Conservation (phyloP, 2,888 invertebrate species). For the Calameuta filiformis region DNA sequence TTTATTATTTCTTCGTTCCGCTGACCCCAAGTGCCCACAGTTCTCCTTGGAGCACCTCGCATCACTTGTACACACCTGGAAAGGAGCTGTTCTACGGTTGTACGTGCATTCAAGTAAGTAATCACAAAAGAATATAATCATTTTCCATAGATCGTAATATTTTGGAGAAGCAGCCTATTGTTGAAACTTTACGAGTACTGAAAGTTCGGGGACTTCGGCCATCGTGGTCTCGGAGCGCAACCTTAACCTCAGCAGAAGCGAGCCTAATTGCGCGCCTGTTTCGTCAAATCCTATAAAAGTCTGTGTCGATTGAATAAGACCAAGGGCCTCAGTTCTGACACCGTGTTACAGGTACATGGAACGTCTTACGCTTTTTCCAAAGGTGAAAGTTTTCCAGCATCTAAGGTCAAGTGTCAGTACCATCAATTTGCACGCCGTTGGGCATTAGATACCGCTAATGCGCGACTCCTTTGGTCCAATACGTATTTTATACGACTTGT, state of each 20-base stretch:
- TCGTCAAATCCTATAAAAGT: not conserved
- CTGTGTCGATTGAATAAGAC: not conserved
- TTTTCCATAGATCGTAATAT: not conserved
- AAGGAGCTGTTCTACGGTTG: slow-evolving; percentile 55
- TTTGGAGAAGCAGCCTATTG: not conserved
- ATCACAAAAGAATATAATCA: slow-evolving; percentile 5
- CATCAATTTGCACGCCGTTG: not conserved
- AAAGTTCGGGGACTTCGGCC: slow-evolving; percentile 37
- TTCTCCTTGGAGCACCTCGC: slow-evolving; percentile 53
- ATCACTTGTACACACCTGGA: slow-evolving; percentile 45
- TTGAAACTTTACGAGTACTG: slow-evolving; percentile 2
- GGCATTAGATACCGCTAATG: not conserved
- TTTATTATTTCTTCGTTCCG: slow-evolving; percentile 45
- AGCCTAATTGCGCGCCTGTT: not conserved
- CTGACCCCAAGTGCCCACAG: slow-evolving; percentile 51
- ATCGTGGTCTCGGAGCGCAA: slow-evolving; percentile 49
- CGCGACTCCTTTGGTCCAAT: not conserved
- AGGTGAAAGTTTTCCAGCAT: slow-evolving; percentile 12
- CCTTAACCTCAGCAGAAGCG: slow-evolving; percentile 51
- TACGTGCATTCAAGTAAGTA: slow-evolving; percentile 60
- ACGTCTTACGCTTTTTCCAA: not conserved
- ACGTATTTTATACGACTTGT: not conserved
- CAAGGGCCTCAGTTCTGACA: not conserved
- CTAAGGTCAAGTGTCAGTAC: slow-evolving; percentile 32
- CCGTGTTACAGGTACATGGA: not conserved